phyloP scores from a whole-genome alignment of 2,888 invertebrate genomes.

The Mythimna albipuncta region DNA sequence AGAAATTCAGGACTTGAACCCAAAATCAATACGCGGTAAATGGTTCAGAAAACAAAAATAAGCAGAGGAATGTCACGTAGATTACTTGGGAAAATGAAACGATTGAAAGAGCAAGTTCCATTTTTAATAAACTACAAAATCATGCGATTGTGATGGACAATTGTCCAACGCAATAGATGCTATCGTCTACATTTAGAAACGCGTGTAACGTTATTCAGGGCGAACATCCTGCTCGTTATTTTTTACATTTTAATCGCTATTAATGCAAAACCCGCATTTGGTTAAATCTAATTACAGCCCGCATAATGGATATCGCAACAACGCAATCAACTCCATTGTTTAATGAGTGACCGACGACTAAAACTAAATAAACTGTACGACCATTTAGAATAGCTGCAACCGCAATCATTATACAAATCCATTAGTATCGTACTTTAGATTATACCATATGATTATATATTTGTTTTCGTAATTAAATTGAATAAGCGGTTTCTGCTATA shows the following conservation, averaged over 20 bases:
- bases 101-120: neutral
- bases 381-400: constrained; percentile 82
- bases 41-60: too few species aligned
- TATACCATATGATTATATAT: constrained; percentile 71
- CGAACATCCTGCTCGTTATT: constrained; percentile 77
- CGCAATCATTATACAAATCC: constrained; percentile 81
- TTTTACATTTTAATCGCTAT: constrained; percentile 76
- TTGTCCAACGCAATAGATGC: constrained; percentile 54
- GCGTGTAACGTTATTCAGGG: constrained; percentile 70
- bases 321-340: constrained; percentile 88
- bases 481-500: constrained; percentile 68
- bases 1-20: neutral
- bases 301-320: constrained; percentile 87
- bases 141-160: constrained; percentile 19
- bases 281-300: constrained; percentile 89
- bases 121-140: neutral
- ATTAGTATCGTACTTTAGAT: constrained; percentile 78
- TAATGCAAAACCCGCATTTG: constrained; percentile 88
- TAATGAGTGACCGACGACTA: constrained; percentile 86
- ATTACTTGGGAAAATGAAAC: neutral
- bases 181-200: constrained; percentile 57
- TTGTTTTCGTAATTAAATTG: constrained; percentile 77
- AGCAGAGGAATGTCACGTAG: neutral
- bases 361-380: constrained; percentile 83
- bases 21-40: constrained; percentile 9